These are phyloP conservation scores for Tortricodes alternella DNA, from an alignment of 2,888 invertebrate genomes.

Conservation along the genomic window DNA sequence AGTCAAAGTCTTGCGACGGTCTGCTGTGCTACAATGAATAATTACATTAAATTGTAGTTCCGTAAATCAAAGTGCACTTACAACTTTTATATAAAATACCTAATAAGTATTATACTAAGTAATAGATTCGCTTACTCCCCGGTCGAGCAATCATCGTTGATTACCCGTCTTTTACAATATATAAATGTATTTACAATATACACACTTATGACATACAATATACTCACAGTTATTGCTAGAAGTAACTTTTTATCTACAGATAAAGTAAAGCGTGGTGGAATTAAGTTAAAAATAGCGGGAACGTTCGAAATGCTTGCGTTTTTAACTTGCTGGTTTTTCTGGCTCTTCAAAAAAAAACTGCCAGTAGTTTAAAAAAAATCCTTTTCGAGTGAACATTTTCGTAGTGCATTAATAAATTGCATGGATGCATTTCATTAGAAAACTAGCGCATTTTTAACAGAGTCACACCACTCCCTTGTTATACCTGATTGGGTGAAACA, in stretches of 20 bases:
- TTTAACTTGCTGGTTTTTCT: conserved; percentile 7
- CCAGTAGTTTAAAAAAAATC: conserved; percentile 23
- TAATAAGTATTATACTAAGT: conserved; percentile 57
- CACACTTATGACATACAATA: conserved; percentile 75
- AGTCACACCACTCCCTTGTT: conserved; percentile 64
- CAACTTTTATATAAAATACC: conserved; percentile 64
- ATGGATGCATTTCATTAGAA: conserved; percentile 2
- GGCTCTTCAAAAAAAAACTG: conserved; percentile 18
- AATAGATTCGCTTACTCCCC: conserved; percentile 41
- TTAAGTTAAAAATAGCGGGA: conserved; percentile 49
- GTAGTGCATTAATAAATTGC: neutral
- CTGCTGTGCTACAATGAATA: conserved; percentile 44
- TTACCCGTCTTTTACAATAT: conserved; percentile 69
- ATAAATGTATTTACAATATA: conserved; percentile 80
- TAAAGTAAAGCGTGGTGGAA: conserved; percentile 57
- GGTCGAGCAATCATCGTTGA: conserved; percentile 70
- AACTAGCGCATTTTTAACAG: conserved; percentile 46
- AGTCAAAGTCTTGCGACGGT: conserved; percentile 34
- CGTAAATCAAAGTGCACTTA: conserved; percentile 81
- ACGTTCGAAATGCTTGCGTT: neutral
- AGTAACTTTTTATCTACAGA: conserved; percentile 77
- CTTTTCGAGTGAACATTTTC: conserved; percentile 4
- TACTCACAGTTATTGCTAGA: conserved; percentile 72
- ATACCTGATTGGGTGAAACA: conserved; percentile 70
- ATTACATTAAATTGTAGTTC: conserved; percentile 69